Percentiles rank a stretch among this genome's conserved stretches.
Conservation (phyloP, 2,797 vertebrate genomes). For the Lacerta agilis region DNA sequence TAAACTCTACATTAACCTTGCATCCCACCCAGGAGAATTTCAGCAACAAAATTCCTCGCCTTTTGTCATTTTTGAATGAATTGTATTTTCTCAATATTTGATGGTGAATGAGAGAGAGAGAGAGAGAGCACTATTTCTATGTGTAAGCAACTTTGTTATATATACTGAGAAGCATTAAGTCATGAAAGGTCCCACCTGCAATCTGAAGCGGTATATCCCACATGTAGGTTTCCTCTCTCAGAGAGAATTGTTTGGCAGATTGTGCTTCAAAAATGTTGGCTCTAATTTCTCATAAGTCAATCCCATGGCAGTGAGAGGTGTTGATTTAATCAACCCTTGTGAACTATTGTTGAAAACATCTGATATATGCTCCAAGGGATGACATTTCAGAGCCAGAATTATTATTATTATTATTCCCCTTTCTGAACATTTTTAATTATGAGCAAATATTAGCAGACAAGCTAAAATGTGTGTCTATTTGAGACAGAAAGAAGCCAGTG, state of each 20-base stretch:
- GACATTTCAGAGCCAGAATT: not conserved
- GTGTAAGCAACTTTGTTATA: too few relatives aligned
- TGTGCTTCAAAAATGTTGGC: not conserved
- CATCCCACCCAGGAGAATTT: too few relatives aligned
- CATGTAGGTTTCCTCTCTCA: not conserved
- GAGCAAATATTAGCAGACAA: constrained; percentile 46
- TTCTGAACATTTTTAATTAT: constrained; percentile 48
- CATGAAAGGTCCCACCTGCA: too few relatives aligned
- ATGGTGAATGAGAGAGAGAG: too few relatives aligned
- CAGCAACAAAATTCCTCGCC: too few relatives aligned
- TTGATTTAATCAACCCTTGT: not conserved
- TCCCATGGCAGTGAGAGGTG: not conserved
- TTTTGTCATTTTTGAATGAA: too few relatives aligned
- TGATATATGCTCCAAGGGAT: not conserved
- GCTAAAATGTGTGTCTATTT: constrained; percentile 40
- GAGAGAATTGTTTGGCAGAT: not conserved
- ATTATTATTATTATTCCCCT: not conserved
- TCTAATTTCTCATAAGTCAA: not conserved
- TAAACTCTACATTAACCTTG: too few relatives aligned
- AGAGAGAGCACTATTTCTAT: too few relatives aligned
- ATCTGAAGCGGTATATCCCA: not conserved
- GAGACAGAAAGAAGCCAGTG: constrained; percentile 28
- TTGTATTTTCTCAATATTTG: too few relatives aligned
- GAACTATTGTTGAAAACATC: not conserved
- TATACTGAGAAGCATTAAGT: too few relatives aligned